phyloP scores from a whole-genome alignment of 1,140 invertebrate genomes.

The Scaptomyza pallida region DNA sequence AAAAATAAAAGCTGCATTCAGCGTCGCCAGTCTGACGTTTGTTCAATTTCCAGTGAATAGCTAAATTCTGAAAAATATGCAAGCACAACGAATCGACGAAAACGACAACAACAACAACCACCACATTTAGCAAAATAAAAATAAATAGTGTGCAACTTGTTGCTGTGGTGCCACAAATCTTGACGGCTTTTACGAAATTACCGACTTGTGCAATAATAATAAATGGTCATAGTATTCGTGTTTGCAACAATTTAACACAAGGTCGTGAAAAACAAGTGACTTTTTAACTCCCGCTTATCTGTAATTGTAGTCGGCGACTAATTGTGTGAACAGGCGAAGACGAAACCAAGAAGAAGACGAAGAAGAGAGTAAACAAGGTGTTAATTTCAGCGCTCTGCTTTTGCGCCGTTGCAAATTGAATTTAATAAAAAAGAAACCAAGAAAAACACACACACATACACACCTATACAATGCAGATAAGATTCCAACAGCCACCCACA shows the following conservation, averaged over 20 bases:
- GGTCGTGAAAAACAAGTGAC: conserved; percentile 63
- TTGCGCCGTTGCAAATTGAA: conserved; percentile 36
- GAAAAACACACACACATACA: conserved; percentile 5
- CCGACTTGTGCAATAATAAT: conserved; percentile 4
- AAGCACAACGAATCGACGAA: conserved; percentile 26
- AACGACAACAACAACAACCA: conserved; percentile 38
- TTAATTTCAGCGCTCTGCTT: conserved; percentile 64
- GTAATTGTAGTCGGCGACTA: conserved; percentile 62
- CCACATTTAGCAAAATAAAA: conserved; percentile 38
- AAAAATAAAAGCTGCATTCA: conserved; percentile 57
- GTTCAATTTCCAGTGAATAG: conserved; percentile 57
- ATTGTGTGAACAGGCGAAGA: conserved; percentile 54
- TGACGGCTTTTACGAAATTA: conserved; percentile 4
- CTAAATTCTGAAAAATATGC: conserved; percentile 29
- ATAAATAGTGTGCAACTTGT: conserved; percentile 54
- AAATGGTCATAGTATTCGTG: conserved; percentile 48
- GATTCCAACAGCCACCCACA: conserved; percentile 35
- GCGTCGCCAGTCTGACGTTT: conserved; percentile 65
- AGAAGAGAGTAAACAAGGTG: conserved; percentile 70
- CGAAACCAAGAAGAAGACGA: conserved; percentile 13
- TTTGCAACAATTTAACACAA: conserved; percentile 69
- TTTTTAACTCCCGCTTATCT: conserved; percentile 63
- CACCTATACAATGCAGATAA: conserved; percentile 25
- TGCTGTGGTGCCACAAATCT: conserved; percentile 42
- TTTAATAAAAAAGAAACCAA: conserved; percentile 33